These are phyloP conservation scores for Tokudaia tokunoshimensis DNA, from an alignment of 2,797 vertebrate species.

Conservation along the genomic window DNA sequence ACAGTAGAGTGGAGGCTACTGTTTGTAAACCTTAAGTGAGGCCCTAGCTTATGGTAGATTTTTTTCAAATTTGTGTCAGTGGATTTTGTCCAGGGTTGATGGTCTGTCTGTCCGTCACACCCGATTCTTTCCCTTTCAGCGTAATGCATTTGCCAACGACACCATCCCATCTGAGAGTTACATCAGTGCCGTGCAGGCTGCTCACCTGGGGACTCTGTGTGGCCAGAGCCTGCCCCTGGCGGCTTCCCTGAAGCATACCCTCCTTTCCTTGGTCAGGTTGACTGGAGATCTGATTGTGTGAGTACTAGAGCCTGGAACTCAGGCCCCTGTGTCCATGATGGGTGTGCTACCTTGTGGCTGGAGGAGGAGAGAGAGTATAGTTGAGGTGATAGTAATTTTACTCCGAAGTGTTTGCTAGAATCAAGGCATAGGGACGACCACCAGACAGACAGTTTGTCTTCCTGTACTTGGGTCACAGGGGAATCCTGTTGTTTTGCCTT, in stretches of 20 bases:
- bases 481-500: neutral
- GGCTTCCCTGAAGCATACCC: conserved; percentile 96
- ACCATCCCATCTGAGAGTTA: conserved; percentile 98
- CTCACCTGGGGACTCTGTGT: conserved; percentile 96
- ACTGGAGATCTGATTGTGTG: conserved; percentile 98
- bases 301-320: conserved; percentile 82
- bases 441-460: neutral
- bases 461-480: neutral
- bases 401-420: neutral
- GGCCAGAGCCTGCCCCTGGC: conserved; percentile 96
- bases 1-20: neutral
- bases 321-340: fast-evolving
- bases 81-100: neutral
- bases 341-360: neutral
- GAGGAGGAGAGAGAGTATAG: neutral
- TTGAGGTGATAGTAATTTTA: neutral
- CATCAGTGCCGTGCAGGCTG: conserved; percentile 98
- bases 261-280: conserved; percentile 96
- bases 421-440: neutral
- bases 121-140: conserved; percentile 86
- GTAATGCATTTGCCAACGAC: conserved; percentile 98
- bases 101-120: neutral
- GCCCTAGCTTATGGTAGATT: neutral
- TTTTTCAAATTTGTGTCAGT: neutral
- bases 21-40: neutral